These are phyloP conservation scores for Varroa destructor DNA, from an alignment of 1,140 invertebrate species.

Conservation along the genomic window DNA sequence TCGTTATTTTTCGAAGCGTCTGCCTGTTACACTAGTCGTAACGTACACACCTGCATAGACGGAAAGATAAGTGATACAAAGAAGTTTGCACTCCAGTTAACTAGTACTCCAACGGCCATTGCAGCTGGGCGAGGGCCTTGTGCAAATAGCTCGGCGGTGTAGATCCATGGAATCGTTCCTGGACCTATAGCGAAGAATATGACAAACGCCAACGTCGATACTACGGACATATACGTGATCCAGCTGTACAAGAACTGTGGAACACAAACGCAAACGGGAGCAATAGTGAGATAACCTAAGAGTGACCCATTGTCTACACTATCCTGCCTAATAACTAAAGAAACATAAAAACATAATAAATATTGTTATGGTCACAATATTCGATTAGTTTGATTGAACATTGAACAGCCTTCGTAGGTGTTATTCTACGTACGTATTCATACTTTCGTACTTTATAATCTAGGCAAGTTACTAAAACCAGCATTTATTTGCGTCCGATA, in stretches of 20 bases:
- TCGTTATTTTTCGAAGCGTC: no score
- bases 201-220: constrained; percentile 81
- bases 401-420: no score
- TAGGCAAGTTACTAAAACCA: no score
- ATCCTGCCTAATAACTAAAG: no score
- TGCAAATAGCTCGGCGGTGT: constrained; percentile 92
- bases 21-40: no score
- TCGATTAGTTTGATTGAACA: no score
- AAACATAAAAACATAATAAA: no score
- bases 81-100: constrained; percentile 98
- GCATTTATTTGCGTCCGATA: no score
- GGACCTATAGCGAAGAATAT: constrained; percentile 92
- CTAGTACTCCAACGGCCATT: constrained; percentile 91
- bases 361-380: no score
- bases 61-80: constrained; percentile 88
- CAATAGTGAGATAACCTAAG: not conserved
- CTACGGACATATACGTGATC: constrained; percentile 89
- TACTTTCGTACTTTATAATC: no score
- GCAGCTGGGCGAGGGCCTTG: constrained; percentile 89
- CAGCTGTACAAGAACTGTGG: constrained; percentile 87
- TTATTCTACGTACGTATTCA: no score
- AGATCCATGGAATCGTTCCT: constrained; percentile 95
- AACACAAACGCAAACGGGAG: not conserved
- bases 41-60: constrained; percentile 60
- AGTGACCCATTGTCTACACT: no score